Evolutionary conservation across 1,140 invertebrate genomes (phyloP).

Genomic region (Pemphigus obesinymphae): DNA sequence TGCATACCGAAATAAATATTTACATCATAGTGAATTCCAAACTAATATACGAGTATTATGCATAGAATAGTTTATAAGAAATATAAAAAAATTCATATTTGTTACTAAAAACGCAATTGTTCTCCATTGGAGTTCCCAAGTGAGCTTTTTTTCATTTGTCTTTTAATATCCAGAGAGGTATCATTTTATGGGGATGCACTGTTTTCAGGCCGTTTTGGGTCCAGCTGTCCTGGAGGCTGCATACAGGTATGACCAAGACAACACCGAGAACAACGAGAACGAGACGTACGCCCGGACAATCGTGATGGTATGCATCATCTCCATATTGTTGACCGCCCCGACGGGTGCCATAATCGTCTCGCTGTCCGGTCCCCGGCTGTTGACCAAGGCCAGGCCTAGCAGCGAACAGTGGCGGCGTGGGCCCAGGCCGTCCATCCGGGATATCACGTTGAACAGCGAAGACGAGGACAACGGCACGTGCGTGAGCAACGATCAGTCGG

Average conservation of each 20-base stretch:
- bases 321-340: slow-evolving; percentile 88
- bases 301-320: slow-evolving; percentile 72
- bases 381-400: slow-evolving; percentile 57
- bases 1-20: too few relatives aligned
- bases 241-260: too few relatives aligned
- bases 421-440: slow-evolving; percentile 70
- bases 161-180: not conserved
- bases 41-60: too few relatives aligned
- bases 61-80: too few relatives aligned
- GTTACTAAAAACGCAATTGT: too few relatives aligned
- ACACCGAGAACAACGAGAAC: slow-evolving; percentile 39
- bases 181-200: too few relatives aligned
- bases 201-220: slow-evolving; percentile 69
- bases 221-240: slow-evolving; percentile 71
- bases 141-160: not conserved
- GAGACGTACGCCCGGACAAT: slow-evolving; percentile 60
- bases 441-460: slow-evolving; percentile 75
- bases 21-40: too few relatives aligned
- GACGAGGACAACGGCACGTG: slow-evolving; percentile 56
- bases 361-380: slow-evolving; percentile 68
- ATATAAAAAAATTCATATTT: too few relatives aligned
- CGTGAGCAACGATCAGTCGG: slow-evolving; percentile 47
- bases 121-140: too few relatives aligned
- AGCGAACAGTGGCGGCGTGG: slow-evolving; percentile 64
- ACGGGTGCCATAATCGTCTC: slow-evolving; percentile 84